A percentile compares a stretch with the other conserved stretches of the same genome.
Evolutionary conservation across 2,797 vertebrate species (phyloP).

Genomic region (Schizopygopsis pylzovi): DNA sequence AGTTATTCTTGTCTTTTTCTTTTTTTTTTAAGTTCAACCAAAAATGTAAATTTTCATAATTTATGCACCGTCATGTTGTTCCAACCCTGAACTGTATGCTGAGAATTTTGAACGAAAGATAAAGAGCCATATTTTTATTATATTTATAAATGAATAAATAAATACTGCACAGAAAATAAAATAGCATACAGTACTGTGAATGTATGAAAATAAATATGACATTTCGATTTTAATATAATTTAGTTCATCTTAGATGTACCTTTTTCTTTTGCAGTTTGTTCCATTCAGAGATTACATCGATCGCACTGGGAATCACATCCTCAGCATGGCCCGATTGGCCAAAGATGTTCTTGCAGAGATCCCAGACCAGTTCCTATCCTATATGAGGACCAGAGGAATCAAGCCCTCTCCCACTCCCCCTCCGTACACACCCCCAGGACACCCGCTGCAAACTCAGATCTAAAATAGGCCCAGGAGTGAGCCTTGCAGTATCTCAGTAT

Average conservation of each 20-base stretch:
- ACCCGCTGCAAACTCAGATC: constrained; percentile 92
- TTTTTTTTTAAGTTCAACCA: too few species aligned
- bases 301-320: constrained; percentile 91
- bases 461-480: constrained; percentile 72
- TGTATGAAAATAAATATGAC: background rate
- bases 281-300: constrained; percentile 97
- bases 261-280: constrained; percentile 84
- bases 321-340: constrained; percentile 96
- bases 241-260: background rate
- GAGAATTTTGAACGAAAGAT: background rate
- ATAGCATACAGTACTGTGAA: background rate
- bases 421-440: constrained; percentile 89
- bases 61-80: background rate
- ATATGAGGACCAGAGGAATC: constrained; percentile 95
- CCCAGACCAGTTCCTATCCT: constrained; percentile 96
- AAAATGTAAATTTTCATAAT: background rate
- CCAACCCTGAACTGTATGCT: background rate
- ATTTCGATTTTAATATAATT: background rate
- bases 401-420: constrained; percentile 93
- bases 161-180: background rate
- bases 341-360: constrained; percentile 97
- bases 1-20: background rate
- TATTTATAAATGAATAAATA: background rate
- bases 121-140: background rate
- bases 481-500: constrained; percentile 39